These are phyloP conservation scores for Loripinus fragilis DNA, from an alignment of 2,888 invertebrate species.

Conservation along the genomic window DNA sequence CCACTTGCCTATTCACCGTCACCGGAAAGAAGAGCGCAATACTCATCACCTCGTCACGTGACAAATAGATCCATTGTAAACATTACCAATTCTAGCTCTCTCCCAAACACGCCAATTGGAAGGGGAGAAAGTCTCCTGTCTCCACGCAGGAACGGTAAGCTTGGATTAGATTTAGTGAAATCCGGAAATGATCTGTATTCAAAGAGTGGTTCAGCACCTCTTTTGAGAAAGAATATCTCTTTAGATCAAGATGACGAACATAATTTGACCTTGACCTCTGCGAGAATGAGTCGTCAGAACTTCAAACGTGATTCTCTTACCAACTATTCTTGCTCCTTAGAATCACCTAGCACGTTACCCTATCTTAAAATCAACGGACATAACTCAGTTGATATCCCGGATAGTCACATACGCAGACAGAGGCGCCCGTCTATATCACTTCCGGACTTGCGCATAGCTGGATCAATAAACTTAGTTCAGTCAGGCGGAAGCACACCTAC, in stretches of 20 bases:
- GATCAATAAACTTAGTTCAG: conserved; percentile 62
- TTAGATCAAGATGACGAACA: conserved; percentile 31
- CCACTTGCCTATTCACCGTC: conserved; percentile 54
- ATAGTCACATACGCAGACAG: conserved; percentile 42
- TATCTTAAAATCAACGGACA: not conserved
- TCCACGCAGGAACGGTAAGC: not conserved
- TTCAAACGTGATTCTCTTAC: conserved; percentile 54
- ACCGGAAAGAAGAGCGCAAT: conserved; percentile 35
- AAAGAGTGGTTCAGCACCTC: conserved; percentile 45
- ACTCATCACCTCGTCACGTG: conserved; percentile 6
- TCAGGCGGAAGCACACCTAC: conserved; percentile 65
- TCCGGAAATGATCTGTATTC: not conserved
- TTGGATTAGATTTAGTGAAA: not conserved
- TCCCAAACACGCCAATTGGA: not conserved
- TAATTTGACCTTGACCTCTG: conserved; percentile 52
- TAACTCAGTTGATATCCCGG: conserved; percentile 16
- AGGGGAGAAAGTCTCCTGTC: not conserved
- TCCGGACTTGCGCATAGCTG: conserved; percentile 69
- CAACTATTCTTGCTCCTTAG: conserved; percentile 22
- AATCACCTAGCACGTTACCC: conserved; percentile 35
- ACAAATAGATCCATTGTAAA: not conserved
- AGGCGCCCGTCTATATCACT: conserved; percentile 68
- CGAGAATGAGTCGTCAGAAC: conserved; percentile 51
- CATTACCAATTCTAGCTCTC: not conserved
- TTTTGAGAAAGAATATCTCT: conserved; percentile 28